A percentile compares a stretch with the other conserved stretches of the same genome.
These are phyloP conservation scores for Eupeodes latifasciatus DNA, from an alignment of 2,888 invertebrate species.

Conservation along the genomic window DNA sequence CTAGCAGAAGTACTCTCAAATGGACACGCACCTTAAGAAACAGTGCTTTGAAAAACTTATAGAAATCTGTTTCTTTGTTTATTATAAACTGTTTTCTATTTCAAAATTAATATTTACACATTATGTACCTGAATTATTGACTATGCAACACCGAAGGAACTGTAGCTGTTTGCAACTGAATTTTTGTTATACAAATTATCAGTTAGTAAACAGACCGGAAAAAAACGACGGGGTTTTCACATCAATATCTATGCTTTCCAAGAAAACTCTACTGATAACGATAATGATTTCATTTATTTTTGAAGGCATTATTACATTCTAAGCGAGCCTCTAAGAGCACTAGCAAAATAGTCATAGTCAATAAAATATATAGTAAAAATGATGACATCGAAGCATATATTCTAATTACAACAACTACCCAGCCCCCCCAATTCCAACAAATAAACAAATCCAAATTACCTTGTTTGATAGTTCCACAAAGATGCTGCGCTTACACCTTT, in stretches of 20 bases:
- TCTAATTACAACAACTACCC: neutral
- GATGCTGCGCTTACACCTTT: conserved; percentile 45
- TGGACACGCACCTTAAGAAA: too few relatives aligned
- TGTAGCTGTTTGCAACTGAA: neutral
- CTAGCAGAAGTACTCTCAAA: too few relatives aligned
- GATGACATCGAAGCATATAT: conserved; percentile 8
- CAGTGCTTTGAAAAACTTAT: too few relatives aligned
- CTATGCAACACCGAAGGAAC: too few relatives aligned
- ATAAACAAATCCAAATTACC: conserved; percentile 43
- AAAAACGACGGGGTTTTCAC: conserved; percentile 8
- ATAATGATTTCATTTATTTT: conserved; percentile 1
- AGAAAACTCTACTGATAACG: conserved; percentile 18
- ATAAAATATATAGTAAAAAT: neutral
- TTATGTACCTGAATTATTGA: too few relatives aligned
- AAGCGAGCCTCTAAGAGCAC: neutral
- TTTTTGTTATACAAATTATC: neutral
- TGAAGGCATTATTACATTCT: neutral
- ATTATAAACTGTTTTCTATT: too few relatives aligned
- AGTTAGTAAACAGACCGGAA: conserved; percentile 4
- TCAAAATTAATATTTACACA: too few relatives aligned
- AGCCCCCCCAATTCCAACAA: conserved; percentile 7
- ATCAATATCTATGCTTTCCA: conserved; percentile 5
- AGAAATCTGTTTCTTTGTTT: too few relatives aligned
- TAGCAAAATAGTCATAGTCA: neutral
- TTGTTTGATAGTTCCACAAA: conserved; percentile 44